These are phyloP conservation scores for Thaumetopoea pityocampa DNA, from an alignment of 1,140 invertebrate genomes.

Conservation along the genomic window DNA sequence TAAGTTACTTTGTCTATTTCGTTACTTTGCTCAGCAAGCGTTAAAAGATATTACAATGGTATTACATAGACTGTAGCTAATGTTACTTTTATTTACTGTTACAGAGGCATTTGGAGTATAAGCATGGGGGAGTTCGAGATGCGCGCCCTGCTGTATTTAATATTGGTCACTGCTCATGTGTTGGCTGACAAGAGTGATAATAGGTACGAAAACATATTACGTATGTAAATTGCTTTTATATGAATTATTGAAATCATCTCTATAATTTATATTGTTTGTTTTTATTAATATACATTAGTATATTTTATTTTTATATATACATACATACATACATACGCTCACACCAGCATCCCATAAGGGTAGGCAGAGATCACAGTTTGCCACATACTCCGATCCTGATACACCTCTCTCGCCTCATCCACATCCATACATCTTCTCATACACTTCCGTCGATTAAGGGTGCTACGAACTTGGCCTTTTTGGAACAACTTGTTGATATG, in stretches of 20 bases:
- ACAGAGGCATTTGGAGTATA: conserved; percentile 39
- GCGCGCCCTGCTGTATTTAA: conserved; percentile 34
- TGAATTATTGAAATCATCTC: not conserved
- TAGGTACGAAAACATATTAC: conserved; percentile 27
- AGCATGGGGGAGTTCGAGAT: conserved; percentile 46
- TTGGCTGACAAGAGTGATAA: conserved; percentile 41
- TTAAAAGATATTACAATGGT: not conserved
- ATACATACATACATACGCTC: too few species aligned
- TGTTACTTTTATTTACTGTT: conserved; percentile 29
- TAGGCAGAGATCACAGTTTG: too few species aligned
- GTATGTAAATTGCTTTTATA: conserved; percentile 3
- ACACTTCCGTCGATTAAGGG: too few species aligned
- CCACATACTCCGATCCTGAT: too few species aligned
- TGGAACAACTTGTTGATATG: too few species aligned
- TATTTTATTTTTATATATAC: too few species aligned
- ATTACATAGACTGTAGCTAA: conserved; percentile 3
- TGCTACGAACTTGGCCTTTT: too few species aligned
- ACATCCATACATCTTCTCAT: too few species aligned
- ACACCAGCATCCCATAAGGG: too few species aligned
- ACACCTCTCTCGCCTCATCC: too few species aligned
- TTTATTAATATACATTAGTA: too few species aligned
- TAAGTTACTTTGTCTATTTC: not conserved
- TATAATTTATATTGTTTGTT: too few species aligned
- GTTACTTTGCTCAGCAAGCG: not conserved
- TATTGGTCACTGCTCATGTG: conserved; percentile 34